Evolutionary conservation across 1,140 invertebrate genomes (phyloP), one percentile per base, ranked within the genome.

Genomic region (Brachionus koreanus): DNA sequence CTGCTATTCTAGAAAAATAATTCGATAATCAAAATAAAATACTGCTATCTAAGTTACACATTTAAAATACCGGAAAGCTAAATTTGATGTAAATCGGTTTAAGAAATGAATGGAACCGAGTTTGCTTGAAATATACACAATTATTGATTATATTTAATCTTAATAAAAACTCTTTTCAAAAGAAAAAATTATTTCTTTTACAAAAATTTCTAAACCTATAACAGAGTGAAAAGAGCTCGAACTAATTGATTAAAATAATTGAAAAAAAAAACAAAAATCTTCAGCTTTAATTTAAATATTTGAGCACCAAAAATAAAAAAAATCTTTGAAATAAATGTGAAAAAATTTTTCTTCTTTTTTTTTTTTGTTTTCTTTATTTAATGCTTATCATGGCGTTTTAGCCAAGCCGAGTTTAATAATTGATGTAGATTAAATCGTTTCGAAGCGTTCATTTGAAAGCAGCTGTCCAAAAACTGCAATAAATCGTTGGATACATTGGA

Each of bases 381-480:
- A 46, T 74, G 37, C 43, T 74, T 57, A 25, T 79, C 76, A 16
- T 79, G 46, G n/a, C 76, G 76, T 29, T 79, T 79, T 7, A 79
- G 49, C 76, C 76, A 79, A n/a, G 29, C n/a, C 9, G 76, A 61
- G 42, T 79, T 79, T 9, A 79, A 37, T 29, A 79, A 19, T 25
- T 79, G 76, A 61, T 79, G 76, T n/a, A 79, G 39, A 23, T n/a
- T 79, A 25, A 65, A 79, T 61, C 76, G n/a, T 65, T 79, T 79
- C 5, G 49, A 25, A 42, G 76, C 49, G 25, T 42, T 79, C 76
- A 79, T 79, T 63, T 79, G 76, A 61, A 79, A 79, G n/a, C 76
- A 79, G 10, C 49, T 61, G 25, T 79, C 76, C 19, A 79, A 65
- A 79, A 79, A 79, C 57, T 79, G 76, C 5, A 79, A 19, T 16